A percentile compares a stretch with the other conserved stretches of the same genome.
phyloP scores from a whole-genome alignment of 2,113 vertebrate genomes.

The Ciconia boyciana region DNA sequence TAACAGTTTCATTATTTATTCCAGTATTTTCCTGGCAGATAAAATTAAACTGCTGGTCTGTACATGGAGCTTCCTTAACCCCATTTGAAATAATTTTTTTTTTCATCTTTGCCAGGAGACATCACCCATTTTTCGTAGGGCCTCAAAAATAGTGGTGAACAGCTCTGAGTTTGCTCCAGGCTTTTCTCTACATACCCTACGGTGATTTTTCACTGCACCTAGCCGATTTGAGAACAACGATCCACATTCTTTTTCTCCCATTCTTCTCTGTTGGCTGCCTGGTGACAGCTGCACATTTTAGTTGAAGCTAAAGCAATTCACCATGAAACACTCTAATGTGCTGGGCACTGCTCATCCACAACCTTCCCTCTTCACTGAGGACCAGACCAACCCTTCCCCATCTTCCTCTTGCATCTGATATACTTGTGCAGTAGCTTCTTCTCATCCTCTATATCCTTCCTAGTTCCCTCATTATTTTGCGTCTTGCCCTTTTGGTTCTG shows the following conservation, averaged over 20 bases:
- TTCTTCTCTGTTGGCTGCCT: background rate
- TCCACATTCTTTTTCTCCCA: background rate
- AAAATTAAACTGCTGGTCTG: background rate
- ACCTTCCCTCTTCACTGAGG: background rate
- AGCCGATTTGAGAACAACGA: background rate
- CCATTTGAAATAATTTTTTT: background rate
- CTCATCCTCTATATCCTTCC: background rate
- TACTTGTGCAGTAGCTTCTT: background rate
- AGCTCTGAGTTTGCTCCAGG: background rate
- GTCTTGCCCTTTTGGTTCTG: background rate
- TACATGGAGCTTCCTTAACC: background rate
- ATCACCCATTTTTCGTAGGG: background rate
- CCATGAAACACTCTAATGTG: accelerated
- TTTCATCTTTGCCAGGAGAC: background rate
- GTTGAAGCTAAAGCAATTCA: background rate
- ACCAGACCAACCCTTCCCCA: background rate
- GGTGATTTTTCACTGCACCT: background rate
- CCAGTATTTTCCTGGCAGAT: background rate
- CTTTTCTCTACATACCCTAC: background rate
- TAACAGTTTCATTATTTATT: background rate
- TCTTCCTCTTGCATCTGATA: background rate
- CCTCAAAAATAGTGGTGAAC: background rate
- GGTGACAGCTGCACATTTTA: background rate
- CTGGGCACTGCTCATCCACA: background rate
- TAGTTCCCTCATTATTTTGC: background rate